phyloP scores from a whole-genome alignment of 2,888 invertebrate species.

The Limnephilus auricula region DNA sequence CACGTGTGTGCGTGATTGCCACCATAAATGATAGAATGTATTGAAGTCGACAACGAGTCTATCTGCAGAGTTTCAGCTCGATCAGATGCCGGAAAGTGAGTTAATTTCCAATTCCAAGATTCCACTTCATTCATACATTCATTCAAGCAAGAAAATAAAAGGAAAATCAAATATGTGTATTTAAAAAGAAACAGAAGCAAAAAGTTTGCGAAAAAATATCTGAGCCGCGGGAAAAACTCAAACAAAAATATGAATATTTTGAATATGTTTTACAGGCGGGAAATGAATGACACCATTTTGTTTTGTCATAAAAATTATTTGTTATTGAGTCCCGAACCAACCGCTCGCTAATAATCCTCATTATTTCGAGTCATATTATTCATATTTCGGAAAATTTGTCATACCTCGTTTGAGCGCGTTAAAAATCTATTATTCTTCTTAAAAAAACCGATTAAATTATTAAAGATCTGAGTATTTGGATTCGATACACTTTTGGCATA shows the following conservation, averaged over 20 bases:
- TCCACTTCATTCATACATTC: too few relatives aligned
- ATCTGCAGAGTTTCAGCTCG: too few relatives aligned
- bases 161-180: too few relatives aligned
- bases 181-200: neutral
- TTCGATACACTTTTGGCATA: too few relatives aligned
- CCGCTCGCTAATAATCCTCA: neutral
- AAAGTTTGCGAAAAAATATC: neutral
- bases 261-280: neutral
- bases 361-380: neutral
- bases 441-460: neutral
- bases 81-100: too few relatives aligned
- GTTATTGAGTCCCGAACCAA: neutral
- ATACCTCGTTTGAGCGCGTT: neutral
- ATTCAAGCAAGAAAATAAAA: too few relatives aligned
- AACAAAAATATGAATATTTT: neutral
- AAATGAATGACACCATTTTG: neutral
- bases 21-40: too few relatives aligned
- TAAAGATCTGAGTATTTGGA: neutral
- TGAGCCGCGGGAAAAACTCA: neutral
- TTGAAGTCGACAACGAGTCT: too few relatives aligned
- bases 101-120: too few relatives aligned
- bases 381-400: neutral
- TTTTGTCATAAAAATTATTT: neutral
- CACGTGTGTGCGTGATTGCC: too few relatives aligned
- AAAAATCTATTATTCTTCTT: neutral